Evolutionary conservation across 2,888 invertebrate species (phyloP).

Genomic region (Tinea pellionella): DNA sequence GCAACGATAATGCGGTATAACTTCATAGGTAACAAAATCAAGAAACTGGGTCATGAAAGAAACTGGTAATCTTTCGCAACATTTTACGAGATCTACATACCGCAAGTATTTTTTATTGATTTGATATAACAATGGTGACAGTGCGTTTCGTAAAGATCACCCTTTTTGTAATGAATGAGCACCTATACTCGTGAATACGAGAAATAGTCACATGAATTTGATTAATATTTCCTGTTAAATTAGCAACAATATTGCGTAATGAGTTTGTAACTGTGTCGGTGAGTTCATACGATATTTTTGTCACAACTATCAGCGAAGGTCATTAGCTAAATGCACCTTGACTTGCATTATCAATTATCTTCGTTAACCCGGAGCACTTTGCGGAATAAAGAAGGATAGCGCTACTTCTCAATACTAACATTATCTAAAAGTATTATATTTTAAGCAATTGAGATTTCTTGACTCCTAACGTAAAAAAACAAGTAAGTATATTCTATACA

Average conservation of each 20-base stretch:
- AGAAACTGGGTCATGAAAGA: neutral
- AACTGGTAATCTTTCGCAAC: neutral
- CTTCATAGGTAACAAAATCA: neutral
- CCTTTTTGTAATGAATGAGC: no score
- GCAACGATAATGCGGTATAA: constrained; percentile 2
- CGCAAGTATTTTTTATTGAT: no score
- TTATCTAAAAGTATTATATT: no score
- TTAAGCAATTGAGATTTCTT: no score
- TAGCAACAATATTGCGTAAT: constrained; percentile 1
- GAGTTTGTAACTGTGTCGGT: neutral
- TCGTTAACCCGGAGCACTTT: neutral
- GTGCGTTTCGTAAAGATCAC: no score
- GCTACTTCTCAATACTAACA: no score
- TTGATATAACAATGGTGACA: no score
- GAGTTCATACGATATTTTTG: neutral
- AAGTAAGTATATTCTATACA: no score
- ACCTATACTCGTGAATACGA: no score
- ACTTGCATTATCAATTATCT: constrained; percentile 12
- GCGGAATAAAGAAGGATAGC: no score
- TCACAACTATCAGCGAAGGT: constrained; percentile 4
- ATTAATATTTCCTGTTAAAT: neutral
- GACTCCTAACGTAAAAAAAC: no score
- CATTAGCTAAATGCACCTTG: constrained; percentile 9
- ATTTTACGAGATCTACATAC: no score
- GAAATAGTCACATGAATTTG: neutral